Evolutionary conservation across 2,797 vertebrate species (phyloP).

Genomic region (Melanotaenia pygmaea): DNA sequence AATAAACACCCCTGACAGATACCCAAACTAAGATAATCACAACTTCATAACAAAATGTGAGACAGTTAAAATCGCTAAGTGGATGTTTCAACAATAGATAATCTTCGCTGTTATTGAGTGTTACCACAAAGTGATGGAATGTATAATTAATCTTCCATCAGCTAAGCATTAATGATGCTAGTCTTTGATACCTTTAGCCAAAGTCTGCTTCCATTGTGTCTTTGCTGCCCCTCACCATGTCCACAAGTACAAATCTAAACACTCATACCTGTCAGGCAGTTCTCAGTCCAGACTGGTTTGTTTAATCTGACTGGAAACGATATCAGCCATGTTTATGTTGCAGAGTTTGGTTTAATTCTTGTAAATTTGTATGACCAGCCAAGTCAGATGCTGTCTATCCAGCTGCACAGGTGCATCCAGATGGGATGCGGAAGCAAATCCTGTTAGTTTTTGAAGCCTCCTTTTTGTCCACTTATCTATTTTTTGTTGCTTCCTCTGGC

Average conservation of each 20-base stretch:
- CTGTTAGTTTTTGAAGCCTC: conserved; percentile 7
- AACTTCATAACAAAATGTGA: no score
- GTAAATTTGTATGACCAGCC: not conserved
- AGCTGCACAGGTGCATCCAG: not conserved
- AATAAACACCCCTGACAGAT: not conserved
- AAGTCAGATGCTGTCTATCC: conserved; percentile 4
- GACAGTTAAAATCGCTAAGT: no score
- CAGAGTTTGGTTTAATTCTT: conserved; percentile 23
- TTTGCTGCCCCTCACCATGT: not conserved
- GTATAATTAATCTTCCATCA: no score
- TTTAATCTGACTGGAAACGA: conserved; percentile 27
- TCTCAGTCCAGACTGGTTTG: conserved; percentile 2
- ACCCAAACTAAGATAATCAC: no score
- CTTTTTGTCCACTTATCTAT: not conserved
- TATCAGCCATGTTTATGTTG: conserved; percentile 31
- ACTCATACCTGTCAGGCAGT: conserved; percentile 26
- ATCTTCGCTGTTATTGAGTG: no score
- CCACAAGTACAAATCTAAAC: conserved; percentile 35
- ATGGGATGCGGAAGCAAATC: not conserved
- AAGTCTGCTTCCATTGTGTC: not conserved
- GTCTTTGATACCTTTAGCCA: conserved; percentile 2
- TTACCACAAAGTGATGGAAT: no score
- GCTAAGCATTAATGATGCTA: no score
- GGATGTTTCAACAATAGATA: no score
- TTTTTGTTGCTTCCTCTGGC: not conserved